Percentiles rank a stretch among this genome's conserved stretches.
Evolutionary conservation across 2,797 vertebrate genomes (phyloP).

Genomic region (Esox lucius): DNA sequence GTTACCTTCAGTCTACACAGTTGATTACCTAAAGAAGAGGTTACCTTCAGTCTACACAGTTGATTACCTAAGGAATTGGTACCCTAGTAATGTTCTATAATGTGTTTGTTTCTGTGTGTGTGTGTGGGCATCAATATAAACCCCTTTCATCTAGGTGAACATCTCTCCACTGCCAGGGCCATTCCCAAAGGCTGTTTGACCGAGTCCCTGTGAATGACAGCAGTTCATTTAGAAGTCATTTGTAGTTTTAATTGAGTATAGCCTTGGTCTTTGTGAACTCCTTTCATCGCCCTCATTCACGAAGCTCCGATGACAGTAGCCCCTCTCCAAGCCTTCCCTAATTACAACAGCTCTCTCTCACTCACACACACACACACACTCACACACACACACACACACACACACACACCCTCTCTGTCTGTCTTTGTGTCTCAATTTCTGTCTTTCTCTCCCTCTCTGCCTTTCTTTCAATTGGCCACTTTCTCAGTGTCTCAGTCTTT

Average conservation of each 20-base stretch:
- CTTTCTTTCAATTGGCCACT: neutral
- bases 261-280: neutral
- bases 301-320: neutral
- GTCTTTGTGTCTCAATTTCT: no score
- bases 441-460: neutral
- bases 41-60: no score
- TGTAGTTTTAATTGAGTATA: constrained; percentile 4
- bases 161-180: neutral
- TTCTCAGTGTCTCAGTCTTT: neutral
- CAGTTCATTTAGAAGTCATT: constrained; percentile 7
- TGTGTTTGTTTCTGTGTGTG: neutral
- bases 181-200: neutral
- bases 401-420: neutral
- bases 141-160: neutral
- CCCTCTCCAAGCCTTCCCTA: neutral
- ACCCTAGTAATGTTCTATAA: no score
- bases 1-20: no score
- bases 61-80: no score
- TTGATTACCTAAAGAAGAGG: no score
- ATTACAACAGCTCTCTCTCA: neutral
- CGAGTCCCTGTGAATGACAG: neutral
- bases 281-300: neutral
- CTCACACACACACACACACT: neutral
- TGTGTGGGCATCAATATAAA: neutral
- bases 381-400: no score